These are phyloP conservation scores for roundworm (Caenorhabditis elegans) DNA, from an alignment of 1,140 invertebrate genomes.

Conservation along the genomic window WBcel235 BX284602.5:6358501-6359000, in stretches of 20 bases:
- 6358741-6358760: slow-evolving; percentile 26
- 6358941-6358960: slow-evolving; percentile 14
- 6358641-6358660: slow-evolving; percentile 13
- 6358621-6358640: background rate
- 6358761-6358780: background rate
- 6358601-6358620: too few relatives aligned
- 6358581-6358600: too few relatives aligned
- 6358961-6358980: slow-evolving; percentile 33
- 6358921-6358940: slow-evolving; percentile 32
- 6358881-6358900: background rate
- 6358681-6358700: slow-evolving; percentile 10
- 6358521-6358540: too few relatives aligned
- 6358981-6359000: slow-evolving; percentile 34
- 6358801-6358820: background rate
- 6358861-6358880: background rate
- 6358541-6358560: too few relatives aligned
- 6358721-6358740: slow-evolving; percentile 23
- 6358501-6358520: too few relatives aligned
- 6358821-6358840: background rate
- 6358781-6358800: slow-evolving; percentile 21
- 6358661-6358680: slow-evolving; percentile 38
- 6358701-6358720: slow-evolving; percentile 21
- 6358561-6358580: too few relatives aligned
- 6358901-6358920: slow-evolving; percentile 26
- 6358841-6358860: background rate